A percentile compares a stretch with the other conserved stretches of the same genome.
These are phyloP conservation scores for Phymastichus coffea DNA, from an alignment of 1,140 invertebrate species.

Conservation along the genomic window DNA sequence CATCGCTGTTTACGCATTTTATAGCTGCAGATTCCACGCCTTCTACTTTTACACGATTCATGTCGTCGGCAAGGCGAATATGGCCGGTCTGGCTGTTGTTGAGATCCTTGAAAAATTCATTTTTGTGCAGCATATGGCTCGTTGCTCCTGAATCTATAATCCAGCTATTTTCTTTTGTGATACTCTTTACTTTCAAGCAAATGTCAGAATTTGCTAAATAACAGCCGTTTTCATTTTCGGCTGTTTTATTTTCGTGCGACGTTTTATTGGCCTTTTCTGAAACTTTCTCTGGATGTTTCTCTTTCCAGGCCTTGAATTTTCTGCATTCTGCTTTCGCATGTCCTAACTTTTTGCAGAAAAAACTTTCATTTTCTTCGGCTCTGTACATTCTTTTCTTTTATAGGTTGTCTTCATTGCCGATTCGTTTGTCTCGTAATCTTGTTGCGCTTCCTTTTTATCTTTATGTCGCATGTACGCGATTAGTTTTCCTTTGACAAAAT, in stretches of 20 bases:
- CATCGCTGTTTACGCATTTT: not conserved
- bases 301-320: constrained; percentile 1
- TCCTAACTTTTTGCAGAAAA: constrained; percentile 11
- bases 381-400: not conserved
- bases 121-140: constrained; percentile 25
- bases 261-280: constrained; percentile 5
- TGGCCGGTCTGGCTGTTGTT: not conserved
- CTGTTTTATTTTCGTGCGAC: not conserved
- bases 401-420: not conserved
- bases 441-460: not conserved
- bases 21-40: constrained; percentile 1
- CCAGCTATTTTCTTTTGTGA: not conserved
- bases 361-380: not conserved
- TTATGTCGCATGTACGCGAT: constrained; percentile 24
- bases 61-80: constrained; percentile 1
- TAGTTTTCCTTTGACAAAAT: constrained; percentile 24
- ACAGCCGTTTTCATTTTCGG: not conserved
- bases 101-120: constrained; percentile 21
- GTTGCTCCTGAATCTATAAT: too few species aligned
- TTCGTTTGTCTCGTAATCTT: not conserved
- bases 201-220: not conserved
- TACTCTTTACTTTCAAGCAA: constrained; percentile 22
- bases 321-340: not conserved
- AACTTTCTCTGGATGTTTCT: too few species aligned
- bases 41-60: not conserved